These are phyloP conservation scores for Semaprochilodus insignis DNA, from an alignment of 2,797 vertebrate species.

Conservation along the genomic window DNA sequence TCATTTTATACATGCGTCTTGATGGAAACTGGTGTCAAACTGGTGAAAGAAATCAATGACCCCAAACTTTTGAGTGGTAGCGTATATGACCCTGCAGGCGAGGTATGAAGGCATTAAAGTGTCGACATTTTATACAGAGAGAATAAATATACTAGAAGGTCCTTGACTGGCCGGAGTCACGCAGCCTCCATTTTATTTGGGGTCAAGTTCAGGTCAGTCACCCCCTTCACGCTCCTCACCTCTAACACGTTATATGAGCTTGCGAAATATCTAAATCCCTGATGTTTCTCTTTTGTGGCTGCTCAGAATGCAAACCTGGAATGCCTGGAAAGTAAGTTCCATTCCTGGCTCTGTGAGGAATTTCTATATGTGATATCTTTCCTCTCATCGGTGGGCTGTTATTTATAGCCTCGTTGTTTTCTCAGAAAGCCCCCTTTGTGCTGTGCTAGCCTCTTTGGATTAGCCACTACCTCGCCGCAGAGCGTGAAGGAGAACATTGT, in stretches of 20 bases:
- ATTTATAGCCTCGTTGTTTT: slow-evolving; percentile 35
- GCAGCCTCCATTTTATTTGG: neutral
- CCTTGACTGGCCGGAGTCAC: slow-evolving; percentile 1
- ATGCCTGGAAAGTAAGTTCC: neutral
- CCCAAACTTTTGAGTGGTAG: too few relatives aligned
- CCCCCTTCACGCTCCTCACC: neutral
- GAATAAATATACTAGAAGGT: neutral
- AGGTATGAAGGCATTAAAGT: too few relatives aligned
- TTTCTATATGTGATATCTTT: slow-evolving; percentile 19
- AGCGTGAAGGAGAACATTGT: slow-evolving; percentile 29
- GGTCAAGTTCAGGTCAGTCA: slow-evolving; percentile 42
- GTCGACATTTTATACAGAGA: too few relatives aligned
- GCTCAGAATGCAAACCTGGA: neutral
- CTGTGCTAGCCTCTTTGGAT: slow-evolving; percentile 26
- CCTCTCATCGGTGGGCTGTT: slow-evolving; percentile 34
- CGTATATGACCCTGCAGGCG: too few relatives aligned
- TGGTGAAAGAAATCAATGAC: too few relatives aligned
- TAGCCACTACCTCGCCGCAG: neutral
- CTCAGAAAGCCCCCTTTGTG: slow-evolving; percentile 33
- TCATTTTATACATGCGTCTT: too few relatives aligned
- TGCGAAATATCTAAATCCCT: slow-evolving; percentile 19
- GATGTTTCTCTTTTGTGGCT: neutral
- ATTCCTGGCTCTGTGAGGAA: slow-evolving; percentile 3
- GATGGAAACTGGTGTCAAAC: too few relatives aligned
- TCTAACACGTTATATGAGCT: neutral